Percentiles rank a stretch among this genome's conserved stretches.
Conservation (phyloP, 2,113 vertebrate genomes). For the Ardeotis arabs region DNA sequence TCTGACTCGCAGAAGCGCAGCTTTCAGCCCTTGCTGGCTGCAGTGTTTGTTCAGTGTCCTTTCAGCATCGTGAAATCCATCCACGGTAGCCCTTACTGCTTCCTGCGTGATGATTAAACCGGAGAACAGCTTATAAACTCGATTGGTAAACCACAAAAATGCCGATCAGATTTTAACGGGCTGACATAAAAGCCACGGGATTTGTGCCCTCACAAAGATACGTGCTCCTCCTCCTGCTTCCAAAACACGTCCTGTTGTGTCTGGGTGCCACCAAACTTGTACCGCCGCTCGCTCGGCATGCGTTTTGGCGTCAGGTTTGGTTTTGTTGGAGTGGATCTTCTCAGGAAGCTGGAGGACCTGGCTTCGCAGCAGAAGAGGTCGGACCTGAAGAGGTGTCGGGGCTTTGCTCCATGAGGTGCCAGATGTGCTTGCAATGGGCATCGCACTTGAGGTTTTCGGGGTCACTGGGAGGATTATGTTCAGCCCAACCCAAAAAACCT, state of each 20-base stretch:
- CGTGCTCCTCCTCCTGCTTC: not conserved
- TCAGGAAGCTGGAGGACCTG: not conserved
- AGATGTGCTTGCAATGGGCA: fast-evolving
- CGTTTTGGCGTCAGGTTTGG: not conserved
- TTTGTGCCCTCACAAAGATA: not conserved
- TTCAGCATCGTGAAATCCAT: not conserved
- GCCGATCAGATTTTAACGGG: not conserved
- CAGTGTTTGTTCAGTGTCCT: not conserved
- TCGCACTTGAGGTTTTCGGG: fast-evolving
- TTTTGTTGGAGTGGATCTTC: not conserved
- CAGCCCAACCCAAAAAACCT: not conserved
- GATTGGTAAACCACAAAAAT: not conserved
- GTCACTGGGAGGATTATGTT: not conserved
- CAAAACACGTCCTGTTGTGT: fast-evolving
- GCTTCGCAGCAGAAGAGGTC: not conserved
- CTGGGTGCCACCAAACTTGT: not conserved
- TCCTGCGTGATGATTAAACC: slow-evolving; percentile 1
- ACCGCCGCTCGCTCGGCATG: not conserved
- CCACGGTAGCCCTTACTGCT: not conserved
- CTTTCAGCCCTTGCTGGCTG: not conserved
- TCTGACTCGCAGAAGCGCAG: not conserved
- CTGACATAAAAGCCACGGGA: not conserved
- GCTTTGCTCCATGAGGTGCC: not conserved
- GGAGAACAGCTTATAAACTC: slow-evolving; percentile 4
- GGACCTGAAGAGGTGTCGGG: fast-evolving